Percentiles rank a stretch among this genome's conserved stretches.
phyloP scores from a whole-genome alignment of 1,140 invertebrate species.

The Heliconius congener region DNA sequence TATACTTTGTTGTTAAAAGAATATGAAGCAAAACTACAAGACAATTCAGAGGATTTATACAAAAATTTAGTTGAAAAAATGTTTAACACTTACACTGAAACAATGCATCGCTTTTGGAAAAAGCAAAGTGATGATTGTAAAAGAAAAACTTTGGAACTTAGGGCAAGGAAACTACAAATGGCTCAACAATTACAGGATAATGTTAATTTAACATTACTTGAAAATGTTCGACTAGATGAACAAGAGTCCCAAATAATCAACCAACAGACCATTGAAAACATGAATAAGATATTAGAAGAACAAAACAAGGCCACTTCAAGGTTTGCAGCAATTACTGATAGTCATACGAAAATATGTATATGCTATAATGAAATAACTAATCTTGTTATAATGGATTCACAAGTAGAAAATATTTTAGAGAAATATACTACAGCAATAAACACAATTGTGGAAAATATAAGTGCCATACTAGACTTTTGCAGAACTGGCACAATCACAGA shows the following conservation, averaged over 20 bases:
- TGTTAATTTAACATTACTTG: conserved; percentile 65
- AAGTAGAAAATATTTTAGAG: conserved; percentile 55
- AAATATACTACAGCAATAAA: conserved; percentile 61
- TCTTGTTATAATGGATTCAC: conserved; percentile 55
- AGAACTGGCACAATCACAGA: conserved; percentile 75
- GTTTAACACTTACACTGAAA: conserved; percentile 62
- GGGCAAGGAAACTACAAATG: conserved; percentile 67
- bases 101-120: conserved; percentile 62
- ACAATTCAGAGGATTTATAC: conserved; percentile 59
- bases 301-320: conserved; percentile 70
- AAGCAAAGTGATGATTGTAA: conserved; percentile 72
- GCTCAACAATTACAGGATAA: conserved; percentile 70
- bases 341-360: conserved; percentile 67
- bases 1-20: conserved; percentile 68
- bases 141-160: conserved; percentile 56
- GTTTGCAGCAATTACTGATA: conserved; percentile 67
- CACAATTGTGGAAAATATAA: conserved; percentile 71
- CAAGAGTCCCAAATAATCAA: conserved; percentile 65
- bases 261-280: conserved; percentile 69
- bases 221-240: conserved; percentile 68
- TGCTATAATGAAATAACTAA: conserved; percentile 70
- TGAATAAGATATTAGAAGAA: conserved; percentile 75
- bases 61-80: conserved; percentile 69
- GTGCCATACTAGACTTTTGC: conserved; percentile 79
- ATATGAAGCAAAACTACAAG: conserved; percentile 63